Conservation (phyloP, 2,888 invertebrate species). For the Eulithis prunata region DNA sequence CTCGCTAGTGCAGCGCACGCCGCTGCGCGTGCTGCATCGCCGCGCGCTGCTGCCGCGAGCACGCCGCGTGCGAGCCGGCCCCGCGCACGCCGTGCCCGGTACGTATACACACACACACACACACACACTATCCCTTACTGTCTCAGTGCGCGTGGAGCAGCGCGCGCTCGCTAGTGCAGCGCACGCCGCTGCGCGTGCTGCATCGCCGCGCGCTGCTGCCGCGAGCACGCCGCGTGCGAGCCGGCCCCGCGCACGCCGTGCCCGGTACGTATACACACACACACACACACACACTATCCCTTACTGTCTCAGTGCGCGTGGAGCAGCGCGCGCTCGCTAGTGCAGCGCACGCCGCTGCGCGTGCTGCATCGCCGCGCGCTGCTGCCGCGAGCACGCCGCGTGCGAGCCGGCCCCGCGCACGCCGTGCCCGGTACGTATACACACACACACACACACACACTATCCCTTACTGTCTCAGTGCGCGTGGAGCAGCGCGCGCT, state of each 20-base stretch:
- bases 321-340: constrained; percentile 17
- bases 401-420: constrained; percentile 81
- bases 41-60: constrained; percentile 89
- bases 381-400: constrained; percentile 86
- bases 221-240: constrained; percentile 86
- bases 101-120: too few species aligned
- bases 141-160: too few species aligned
- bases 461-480: constrained; percentile 4
- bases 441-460: too few species aligned
- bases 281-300: too few species aligned
- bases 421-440: constrained; percentile 39
- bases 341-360: constrained; percentile 96
- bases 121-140: too few species aligned
- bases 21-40: constrained; percentile 94
- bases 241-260: constrained; percentile 68
- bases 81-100: constrained; percentile 65
- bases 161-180: constrained; percentile 84
- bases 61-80: constrained; percentile 83
- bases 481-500: constrained; percentile 21
- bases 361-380: constrained; percentile 94
- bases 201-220: constrained; percentile 92
- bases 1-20: constrained; percentile 90
- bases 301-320: neutral
- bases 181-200: constrained; percentile 95
- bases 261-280: neutral